phyloP scores from a whole-genome alignment of 2,888 invertebrate species.

The Metopia argyrocephala region DNA sequence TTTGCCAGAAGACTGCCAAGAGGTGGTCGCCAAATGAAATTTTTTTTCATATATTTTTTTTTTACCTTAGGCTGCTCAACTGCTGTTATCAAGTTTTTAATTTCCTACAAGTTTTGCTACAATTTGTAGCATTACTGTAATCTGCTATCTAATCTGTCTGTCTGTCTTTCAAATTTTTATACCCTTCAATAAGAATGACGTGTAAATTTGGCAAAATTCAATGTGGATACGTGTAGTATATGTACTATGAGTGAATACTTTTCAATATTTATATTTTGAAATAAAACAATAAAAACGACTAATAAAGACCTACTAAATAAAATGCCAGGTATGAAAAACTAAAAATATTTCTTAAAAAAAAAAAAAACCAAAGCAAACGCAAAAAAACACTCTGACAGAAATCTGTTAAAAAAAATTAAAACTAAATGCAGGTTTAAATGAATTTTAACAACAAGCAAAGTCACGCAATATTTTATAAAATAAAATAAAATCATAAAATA shows the following conservation, averaged over 20 bases:
- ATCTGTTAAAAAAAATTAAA: slow-evolving; percentile 46
- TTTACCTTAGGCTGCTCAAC: no score
- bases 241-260: neutral
- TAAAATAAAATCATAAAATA: neutral
- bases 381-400: slow-evolving; percentile 6
- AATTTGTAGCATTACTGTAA: no score
- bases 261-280: slow-evolving; percentile 5
- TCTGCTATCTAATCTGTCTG: neutral
- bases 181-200: slow-evolving; percentile 14
- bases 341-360: slow-evolving; percentile 10
- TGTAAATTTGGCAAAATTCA: slow-evolving; percentile 33
- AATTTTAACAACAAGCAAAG: slow-evolving; percentile 46
- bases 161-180: neutral
- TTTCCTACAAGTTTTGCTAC: no score
- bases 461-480: slow-evolving; percentile 60
- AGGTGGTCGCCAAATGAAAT: no score
- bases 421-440: slow-evolving; percentile 46
- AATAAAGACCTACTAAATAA: slow-evolving; percentile 41
- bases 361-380: slow-evolving; percentile 30
- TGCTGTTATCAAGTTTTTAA: no score
- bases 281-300: slow-evolving; percentile 10
- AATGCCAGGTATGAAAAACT: no score
- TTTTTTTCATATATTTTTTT: no score
- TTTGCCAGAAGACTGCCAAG: no score
- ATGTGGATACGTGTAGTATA: neutral